Evolutionary conservation across 2,113 vertebrate species (phyloP).

Genomic region (Bufo gargarizans): DNA sequence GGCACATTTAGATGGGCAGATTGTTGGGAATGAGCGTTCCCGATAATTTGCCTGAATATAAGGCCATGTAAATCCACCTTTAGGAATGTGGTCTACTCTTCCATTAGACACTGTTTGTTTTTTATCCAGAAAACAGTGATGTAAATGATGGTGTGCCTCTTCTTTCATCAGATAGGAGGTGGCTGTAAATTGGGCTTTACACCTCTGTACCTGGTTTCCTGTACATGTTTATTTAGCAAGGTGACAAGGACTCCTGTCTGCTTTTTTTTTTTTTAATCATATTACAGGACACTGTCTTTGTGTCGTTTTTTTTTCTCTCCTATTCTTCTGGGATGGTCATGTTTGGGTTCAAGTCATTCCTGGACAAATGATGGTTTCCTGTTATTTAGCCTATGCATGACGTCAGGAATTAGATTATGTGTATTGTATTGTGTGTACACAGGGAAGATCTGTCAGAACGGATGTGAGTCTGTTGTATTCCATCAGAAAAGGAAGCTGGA

Average conservation of each 20-base stretch:
- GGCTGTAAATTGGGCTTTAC: not conserved
- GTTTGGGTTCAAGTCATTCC: slow-evolving; percentile 35
- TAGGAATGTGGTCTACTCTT: too few species aligned
- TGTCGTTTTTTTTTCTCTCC: not conserved
- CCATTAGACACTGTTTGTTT: too few species aligned
- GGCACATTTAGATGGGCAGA: too few species aligned
- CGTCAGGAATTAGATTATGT: slow-evolving; percentile 9
- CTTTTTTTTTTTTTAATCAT: not conserved
- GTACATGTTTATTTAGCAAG: not conserved
- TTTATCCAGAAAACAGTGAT: too few species aligned
- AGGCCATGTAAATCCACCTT: too few species aligned
- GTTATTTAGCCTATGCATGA: slow-evolving; percentile 17
- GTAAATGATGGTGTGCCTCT: too few species aligned
- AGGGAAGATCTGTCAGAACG: slow-evolving; percentile 6
- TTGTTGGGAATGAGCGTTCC: too few species aligned
- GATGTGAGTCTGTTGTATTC: slow-evolving; percentile 15
- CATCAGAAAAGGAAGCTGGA: slow-evolving; percentile 7
- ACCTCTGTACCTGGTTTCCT: not conserved
- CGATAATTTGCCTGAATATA: too few species aligned
- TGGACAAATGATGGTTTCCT: slow-evolving; percentile 32
- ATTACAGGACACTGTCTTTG: not conserved
- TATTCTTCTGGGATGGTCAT: slow-evolving; percentile 12
- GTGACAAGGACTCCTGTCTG: not conserved
- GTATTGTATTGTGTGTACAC: slow-evolving; percentile 25
- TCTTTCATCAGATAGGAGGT: too few species aligned